Percentiles rank a stretch among this genome's conserved stretches.
These are phyloP conservation scores for Dryoscopus gambensis DNA, from an alignment of 2,113 vertebrate species.

Conservation along the genomic window DNA sequence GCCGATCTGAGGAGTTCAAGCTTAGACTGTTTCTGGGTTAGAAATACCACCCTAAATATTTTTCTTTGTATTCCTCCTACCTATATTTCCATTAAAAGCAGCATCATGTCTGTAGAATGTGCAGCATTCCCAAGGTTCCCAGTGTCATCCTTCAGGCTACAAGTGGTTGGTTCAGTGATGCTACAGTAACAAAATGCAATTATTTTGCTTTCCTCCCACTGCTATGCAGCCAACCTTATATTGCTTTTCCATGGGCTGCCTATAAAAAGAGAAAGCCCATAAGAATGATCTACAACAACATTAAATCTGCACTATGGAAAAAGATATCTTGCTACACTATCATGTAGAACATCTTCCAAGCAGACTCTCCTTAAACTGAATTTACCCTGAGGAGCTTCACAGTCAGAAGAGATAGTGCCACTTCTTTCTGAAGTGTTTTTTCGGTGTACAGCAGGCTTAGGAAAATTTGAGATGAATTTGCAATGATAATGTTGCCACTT, in stretches of 20 bases:
- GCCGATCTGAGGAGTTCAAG: background rate
- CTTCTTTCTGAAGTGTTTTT: background rate
- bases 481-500: background rate
- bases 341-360: background rate
- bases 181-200: background rate
- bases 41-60: background rate
- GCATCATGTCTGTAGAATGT: background rate
- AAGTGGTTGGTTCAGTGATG: background rate
- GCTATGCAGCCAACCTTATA: background rate
- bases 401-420: background rate
- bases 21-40: background rate
- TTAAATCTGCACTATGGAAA: background rate
- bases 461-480: background rate
- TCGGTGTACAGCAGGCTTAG: background rate
- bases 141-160: background rate
- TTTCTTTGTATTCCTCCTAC: background rate
- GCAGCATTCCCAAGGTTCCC: background rate
- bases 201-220: background rate
- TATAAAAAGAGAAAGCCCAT: background rate
- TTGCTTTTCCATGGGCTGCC: background rate
- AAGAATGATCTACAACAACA: background rate
- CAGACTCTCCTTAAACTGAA: background rate
- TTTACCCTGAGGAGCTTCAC: background rate
- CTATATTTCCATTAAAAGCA: background rate
- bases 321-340: background rate